These are phyloP conservation scores for Erebia epiphron DNA, from an alignment of 2,888 invertebrate species.

Conservation along the genomic window DNA sequence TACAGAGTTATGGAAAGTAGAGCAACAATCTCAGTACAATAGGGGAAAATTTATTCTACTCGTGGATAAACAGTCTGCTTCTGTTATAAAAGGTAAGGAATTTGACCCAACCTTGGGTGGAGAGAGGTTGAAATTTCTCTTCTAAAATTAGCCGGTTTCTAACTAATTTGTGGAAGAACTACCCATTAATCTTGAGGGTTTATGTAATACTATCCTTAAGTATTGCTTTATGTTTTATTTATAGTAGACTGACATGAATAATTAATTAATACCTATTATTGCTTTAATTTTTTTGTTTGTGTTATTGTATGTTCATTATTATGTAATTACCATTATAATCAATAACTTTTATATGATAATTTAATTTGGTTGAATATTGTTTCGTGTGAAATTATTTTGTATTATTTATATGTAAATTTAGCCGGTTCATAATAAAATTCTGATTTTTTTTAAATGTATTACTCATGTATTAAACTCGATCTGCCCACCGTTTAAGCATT, in stretches of 20 bases:
- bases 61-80: conserved; percentile 63
- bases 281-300: neutral
- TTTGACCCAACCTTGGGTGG: conserved; percentile 65
- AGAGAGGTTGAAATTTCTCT: conserved; percentile 61
- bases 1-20: conserved; percentile 66
- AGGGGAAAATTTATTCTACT: conserved; percentile 61
- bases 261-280: neutral
- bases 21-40: conserved; percentile 52
- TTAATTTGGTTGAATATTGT: neutral
- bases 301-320: neutral
- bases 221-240: neutral
- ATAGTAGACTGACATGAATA: neutral
- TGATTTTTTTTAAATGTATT: neutral
- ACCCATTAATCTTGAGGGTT: neutral
- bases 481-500: neutral
- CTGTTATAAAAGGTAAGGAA: conserved; percentile 56
- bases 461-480: neutral
- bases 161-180: neutral
- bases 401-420: too few species aligned
- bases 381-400: too few species aligned
- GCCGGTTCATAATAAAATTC: neutral
- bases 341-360: neutral
- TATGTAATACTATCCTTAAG: neutral
- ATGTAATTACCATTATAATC: neutral
- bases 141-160: conserved; percentile 43